These are phyloP conservation scores for Cricetomys ansorgei DNA, from an alignment of 2,113 vertebrate species.

Conservation along the genomic window DNA sequence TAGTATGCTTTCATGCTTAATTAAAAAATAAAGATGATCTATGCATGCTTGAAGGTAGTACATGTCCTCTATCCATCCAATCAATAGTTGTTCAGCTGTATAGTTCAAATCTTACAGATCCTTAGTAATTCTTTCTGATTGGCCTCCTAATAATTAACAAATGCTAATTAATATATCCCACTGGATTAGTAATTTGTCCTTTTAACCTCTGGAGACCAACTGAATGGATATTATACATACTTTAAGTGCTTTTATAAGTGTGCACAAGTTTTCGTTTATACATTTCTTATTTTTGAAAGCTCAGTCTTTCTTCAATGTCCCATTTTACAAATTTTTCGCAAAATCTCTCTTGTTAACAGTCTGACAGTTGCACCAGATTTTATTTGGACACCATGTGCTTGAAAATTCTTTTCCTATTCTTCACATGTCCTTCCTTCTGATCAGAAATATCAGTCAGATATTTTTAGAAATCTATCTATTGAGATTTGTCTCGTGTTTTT, in stretches of 20 bases:
- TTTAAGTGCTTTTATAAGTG: not conserved
- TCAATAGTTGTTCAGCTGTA: not conserved
- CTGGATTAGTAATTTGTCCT: not conserved
- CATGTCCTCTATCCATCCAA: not conserved
- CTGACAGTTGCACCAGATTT: not conserved
- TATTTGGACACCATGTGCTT: not conserved
- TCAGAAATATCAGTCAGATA: not conserved
- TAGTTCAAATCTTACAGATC: not conserved
- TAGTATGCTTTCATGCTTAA: not conserved
- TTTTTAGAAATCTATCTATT: not conserved
- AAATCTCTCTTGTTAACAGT: not conserved
- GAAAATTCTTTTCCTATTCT: not conserved
- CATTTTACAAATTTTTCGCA: not conserved
- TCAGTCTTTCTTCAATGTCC: not conserved
- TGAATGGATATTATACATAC: not conserved
- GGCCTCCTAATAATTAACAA: not conserved
- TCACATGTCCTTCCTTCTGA: not conserved
- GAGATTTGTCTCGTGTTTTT: not conserved
- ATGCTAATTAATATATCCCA: not conserved
- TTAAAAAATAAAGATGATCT: not conserved
- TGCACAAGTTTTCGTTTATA: not conserved
- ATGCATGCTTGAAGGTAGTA: not conserved
- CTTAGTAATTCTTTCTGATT: not conserved
- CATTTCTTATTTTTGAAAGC: not conserved
- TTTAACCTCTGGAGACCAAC: not conserved